Evolutionary conservation across 2,113 vertebrate genomes (phyloP).

Genomic region (Procavia capensis): DNA sequence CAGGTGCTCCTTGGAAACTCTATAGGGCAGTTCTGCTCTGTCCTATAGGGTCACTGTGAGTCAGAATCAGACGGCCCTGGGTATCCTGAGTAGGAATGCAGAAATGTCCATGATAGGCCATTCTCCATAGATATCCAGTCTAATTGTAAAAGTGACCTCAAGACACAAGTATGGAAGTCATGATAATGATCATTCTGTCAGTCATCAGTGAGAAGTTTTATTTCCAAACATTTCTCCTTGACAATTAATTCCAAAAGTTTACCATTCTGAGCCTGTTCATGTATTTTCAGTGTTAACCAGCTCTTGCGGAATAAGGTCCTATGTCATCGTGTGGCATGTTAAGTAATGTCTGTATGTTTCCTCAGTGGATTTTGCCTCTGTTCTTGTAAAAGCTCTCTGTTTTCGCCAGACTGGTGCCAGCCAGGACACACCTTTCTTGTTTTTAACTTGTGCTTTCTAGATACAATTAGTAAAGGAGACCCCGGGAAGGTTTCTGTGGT

Average conservation of each 20-base stretch:
- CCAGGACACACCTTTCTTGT: background rate
- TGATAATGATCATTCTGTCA: conserved; percentile 11
- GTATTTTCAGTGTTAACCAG: background rate
- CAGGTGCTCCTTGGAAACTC: too few species aligned
- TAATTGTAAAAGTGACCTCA: background rate
- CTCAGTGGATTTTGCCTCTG: background rate
- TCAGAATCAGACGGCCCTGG: too few species aligned
- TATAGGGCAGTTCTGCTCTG: too few species aligned
- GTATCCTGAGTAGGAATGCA: too few species aligned
- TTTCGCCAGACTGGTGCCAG: background rate
- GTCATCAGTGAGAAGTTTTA: background rate
- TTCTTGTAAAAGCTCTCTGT: background rate
- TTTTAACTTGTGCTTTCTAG: background rate
- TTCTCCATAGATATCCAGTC: background rate
- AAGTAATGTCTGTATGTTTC: background rate
- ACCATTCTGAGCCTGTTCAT: background rate
- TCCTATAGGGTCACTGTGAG: too few species aligned
- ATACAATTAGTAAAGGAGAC: background rate
- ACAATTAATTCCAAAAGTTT: background rate
- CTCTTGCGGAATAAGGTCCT: background rate
- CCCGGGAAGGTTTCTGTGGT: background rate
- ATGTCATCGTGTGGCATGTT: background rate
- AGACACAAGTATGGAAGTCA: background rate
- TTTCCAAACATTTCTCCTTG: background rate
- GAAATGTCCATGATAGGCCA: background rate